Conservation (phyloP, 2,113 vertebrate species). For the Eonycteris spelaea region DNA sequence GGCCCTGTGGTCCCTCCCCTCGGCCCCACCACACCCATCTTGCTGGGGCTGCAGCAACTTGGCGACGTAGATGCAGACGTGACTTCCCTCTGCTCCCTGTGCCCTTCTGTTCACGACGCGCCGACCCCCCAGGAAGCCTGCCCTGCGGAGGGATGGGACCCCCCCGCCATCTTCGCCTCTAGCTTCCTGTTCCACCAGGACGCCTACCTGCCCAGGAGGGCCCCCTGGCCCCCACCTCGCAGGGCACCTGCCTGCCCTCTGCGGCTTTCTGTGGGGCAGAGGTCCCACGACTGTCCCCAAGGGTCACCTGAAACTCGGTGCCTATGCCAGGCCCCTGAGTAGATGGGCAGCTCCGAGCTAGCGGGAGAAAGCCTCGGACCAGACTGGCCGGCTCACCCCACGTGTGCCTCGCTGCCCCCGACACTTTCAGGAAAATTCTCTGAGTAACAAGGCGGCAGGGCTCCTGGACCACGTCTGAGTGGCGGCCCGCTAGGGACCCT, state of each 20-base stretch:
- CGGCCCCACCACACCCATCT: background rate
- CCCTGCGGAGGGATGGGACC: accelerated
- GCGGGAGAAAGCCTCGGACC: background rate
- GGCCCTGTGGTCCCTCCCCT: background rate
- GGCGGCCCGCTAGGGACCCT: background rate
- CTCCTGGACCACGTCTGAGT: accelerated
- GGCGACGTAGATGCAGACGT: background rate
- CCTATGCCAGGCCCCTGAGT: background rate
- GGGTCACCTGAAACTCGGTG: background rate
- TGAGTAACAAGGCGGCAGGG: background rate
- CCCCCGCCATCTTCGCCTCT: too few relatives aligned
- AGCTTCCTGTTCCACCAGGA: too few relatives aligned
- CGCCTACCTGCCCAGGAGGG: background rate
- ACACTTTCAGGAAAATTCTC: background rate
- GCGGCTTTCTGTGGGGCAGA: accelerated
- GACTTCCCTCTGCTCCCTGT: background rate
- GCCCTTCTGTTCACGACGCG: too few relatives aligned
- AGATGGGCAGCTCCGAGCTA: background rate
- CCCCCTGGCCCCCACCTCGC: background rate
- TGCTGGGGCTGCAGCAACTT: background rate
- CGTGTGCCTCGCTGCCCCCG: background rate
- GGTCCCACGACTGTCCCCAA: background rate
- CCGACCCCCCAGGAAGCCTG: background rate
- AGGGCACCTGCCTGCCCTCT: background rate
- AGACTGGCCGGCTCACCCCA: background rate